Base-by-base conservation (phyloP, 2,113 vertebrate species). In the Ariopsis seemanni region DNA sequence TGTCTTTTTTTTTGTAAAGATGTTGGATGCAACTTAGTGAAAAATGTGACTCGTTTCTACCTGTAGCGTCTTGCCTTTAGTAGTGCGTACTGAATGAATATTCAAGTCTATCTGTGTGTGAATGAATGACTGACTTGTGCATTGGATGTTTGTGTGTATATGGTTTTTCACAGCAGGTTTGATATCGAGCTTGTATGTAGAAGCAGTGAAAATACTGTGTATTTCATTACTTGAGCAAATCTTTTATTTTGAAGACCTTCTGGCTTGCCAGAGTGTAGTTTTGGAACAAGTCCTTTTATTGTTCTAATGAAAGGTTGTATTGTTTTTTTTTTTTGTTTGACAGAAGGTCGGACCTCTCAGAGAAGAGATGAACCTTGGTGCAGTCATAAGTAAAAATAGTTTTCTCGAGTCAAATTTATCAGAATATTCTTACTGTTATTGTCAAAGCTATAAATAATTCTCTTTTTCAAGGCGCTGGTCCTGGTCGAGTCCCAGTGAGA, bases 401-500 rank as follows among this genome's bases (percentile, higher is more conserved):
- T 34, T 34, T 34, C 34, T 34, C 34, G 34, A 34, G 34, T 34
- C 34, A 34, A 34, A 2, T 34, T 34, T 34, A 34, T 34, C 4
- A 42, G 42, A 4, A 42, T 48, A 20, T 25, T 78, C 4, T 34
- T 10, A 58, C 0, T 60, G 4, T 6, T 1, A 22, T 2, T 55
- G 25, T 55, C 34, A 1, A 10, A 25, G 69, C 15, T 62, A 12
- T 42, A 48, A 0, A 50, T 62, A 6, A 7, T 3, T 69, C 48
- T 67, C 89, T 86, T 12, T 85, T 89, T 1, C 87, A 94, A 82
- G 79, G 53, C 8, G 34, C 53, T 5, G 95, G 93, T 48, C 93
- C 93, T 58, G 93, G 90, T 0, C 92, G 94, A 90, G 93, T 94
- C 57, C 94, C 90, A 83, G 91, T 92, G 2, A 79, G 82, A 18